Evolutionary conservation across 2,888 invertebrate species (phyloP).

Genomic region (Caenorhabditis drosophilae): DNA sequence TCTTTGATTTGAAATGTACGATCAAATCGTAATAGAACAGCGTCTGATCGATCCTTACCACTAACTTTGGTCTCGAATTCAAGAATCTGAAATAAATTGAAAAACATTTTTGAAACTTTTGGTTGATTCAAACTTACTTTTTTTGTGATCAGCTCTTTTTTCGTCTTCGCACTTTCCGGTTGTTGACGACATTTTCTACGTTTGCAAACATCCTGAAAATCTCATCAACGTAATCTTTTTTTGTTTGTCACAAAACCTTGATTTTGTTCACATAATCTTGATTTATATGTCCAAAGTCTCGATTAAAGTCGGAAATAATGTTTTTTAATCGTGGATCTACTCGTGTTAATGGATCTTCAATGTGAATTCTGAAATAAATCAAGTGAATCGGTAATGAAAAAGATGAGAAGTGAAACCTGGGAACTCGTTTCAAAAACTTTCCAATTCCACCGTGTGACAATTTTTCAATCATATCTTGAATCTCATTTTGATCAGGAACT

Average conservation of each 20-base stretch:
- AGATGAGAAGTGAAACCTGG: slow-evolving; percentile 12
- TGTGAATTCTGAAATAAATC: slow-evolving; percentile 26
- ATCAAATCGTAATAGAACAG: slow-evolving; percentile 57
- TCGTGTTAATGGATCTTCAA: slow-evolving; percentile 34
- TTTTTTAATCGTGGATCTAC: slow-evolving; percentile 27
- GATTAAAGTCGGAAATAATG: slow-evolving; percentile 4
- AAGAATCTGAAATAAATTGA: slow-evolving; percentile 16
- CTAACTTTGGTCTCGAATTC: slow-evolving; percentile 25
- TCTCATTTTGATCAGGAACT: slow-evolving; percentile 34
- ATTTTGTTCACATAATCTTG: slow-evolving; percentile 14
- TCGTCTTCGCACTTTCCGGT: slow-evolving; percentile 30
- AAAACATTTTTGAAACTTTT: background rate
- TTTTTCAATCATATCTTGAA: slow-evolving; percentile 31
- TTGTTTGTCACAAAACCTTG: too few relatives aligned
- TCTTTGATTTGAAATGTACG: slow-evolving; percentile 66
- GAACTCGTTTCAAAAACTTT: slow-evolving; percentile 36
- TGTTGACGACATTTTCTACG: slow-evolving; percentile 35
- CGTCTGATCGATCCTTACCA: slow-evolving; percentile 39
- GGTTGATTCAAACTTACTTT: slow-evolving; percentile 13
- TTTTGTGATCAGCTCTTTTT: slow-evolving; percentile 29
- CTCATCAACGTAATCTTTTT: too few relatives aligned
- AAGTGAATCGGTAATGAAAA: too few relatives aligned
- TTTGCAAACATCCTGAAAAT: slow-evolving; percentile 33
- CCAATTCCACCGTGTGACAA: slow-evolving; percentile 34
- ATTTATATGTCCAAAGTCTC: slow-evolving; percentile 31